Evolutionary conservation across 2,113 vertebrate species (phyloP), one percentile per base, ranked within the genome.

Genomic region (Xiphorhynchus elegans): DNA sequence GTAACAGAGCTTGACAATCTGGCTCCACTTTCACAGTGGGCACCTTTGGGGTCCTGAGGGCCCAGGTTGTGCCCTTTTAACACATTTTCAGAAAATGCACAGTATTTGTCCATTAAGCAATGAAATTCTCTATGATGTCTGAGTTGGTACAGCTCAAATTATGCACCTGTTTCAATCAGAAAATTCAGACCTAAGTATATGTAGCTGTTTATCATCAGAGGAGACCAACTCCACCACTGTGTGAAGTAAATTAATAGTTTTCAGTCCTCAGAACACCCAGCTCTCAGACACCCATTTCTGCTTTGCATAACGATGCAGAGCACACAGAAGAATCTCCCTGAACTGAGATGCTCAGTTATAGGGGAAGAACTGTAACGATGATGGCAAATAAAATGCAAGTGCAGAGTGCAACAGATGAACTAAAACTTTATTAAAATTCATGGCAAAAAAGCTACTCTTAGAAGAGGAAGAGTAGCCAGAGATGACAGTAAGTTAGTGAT

Each of bases 381-480:
- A 72, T 82, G 68, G 63, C 47, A 92, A 97, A 97, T 52, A 97
- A 97, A 97, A 96, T 84, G 93, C 91, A 90, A 93, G 55, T 28
- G 76, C 87, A 88, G 96, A 93, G 79, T 92, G 96, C 96, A 91
- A 93, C 7, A 80, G 49, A 79, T 60, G 78, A 68, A 96, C 35
- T 60, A 84, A 86, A 94, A 96, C 96, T 98, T 98, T 98, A 98
- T 97, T 98, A 56, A 93, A 81, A 85, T 29, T 70, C 35, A 60
- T 68, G 66, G 11, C 7, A 1, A 11, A 29, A 63, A 72, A 77
- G 59, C 79, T 95, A 83, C 53, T 80, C 75, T 73, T 73, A 24
- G 60, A 62, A 88, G 80, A 92, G 72, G 66, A 70, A 81, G 84
- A 84, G 79, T 28, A 92, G 82, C 46, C 84, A 74, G 39, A 68